phyloP scores from a whole-genome alignment of 2,113 vertebrate genomes.

The Caloenas nicobarica region DNA sequence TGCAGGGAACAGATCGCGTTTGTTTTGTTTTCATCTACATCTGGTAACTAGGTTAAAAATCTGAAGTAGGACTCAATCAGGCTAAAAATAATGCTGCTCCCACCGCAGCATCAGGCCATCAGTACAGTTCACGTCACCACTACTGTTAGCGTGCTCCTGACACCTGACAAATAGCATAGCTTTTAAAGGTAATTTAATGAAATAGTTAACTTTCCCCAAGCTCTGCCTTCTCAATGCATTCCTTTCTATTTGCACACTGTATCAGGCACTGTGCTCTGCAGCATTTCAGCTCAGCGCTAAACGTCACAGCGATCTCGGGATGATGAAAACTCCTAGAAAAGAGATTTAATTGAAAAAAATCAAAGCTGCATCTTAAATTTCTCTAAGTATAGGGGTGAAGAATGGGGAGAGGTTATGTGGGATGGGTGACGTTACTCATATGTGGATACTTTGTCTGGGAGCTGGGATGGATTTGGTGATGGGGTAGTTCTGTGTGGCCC shows the following conservation, averaged over 20 bases:
- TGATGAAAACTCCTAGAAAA: background rate
- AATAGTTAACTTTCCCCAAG: background rate
- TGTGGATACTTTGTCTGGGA: background rate
- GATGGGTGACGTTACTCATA: background rate
- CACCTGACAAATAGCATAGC: background rate
- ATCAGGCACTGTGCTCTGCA: background rate
- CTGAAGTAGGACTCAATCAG: slow-evolving; percentile 30
- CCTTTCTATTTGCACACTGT: background rate
- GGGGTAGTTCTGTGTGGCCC: background rate
- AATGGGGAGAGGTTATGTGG: background rate
- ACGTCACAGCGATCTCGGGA: background rate
- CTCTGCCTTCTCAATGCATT: background rate
- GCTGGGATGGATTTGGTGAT: background rate
- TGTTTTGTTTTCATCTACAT: background rate
- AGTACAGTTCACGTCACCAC: background rate
- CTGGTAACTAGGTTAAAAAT: background rate
- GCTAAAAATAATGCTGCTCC: background rate
- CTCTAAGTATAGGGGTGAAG: accelerated
- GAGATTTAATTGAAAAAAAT: background rate
- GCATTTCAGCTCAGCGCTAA: background rate
- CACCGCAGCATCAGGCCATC: background rate
- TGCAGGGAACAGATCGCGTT: background rate
- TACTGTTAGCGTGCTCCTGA: background rate
- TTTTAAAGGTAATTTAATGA: background rate
- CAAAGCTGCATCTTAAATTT: background rate